Conservation (phyloP, 2,113 vertebrate species). For the Neodon shergylaensis region DNA sequence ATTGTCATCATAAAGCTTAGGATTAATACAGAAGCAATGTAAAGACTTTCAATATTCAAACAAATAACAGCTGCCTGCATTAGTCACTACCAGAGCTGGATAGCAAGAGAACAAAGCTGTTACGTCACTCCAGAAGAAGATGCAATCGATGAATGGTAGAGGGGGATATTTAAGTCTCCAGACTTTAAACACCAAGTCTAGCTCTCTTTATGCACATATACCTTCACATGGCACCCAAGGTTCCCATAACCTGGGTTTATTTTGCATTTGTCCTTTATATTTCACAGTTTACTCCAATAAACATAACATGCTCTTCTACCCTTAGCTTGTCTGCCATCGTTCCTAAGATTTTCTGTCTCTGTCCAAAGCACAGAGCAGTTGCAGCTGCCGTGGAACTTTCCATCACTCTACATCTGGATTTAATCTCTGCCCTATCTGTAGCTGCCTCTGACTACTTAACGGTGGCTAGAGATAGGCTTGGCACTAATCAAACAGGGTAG, state of each 20-base stretch:
- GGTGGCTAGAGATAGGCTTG: conserved; percentile 28
- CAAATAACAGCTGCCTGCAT: not conserved
- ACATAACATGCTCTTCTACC: not conserved
- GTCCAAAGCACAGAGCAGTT: not conserved
- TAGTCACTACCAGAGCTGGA: not conserved
- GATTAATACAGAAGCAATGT: conserved; percentile 22
- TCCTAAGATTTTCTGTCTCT: conserved; percentile 18
- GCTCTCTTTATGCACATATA: not conserved
- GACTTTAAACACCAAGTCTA: not conserved
- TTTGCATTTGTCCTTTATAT: conserved; percentile 14
- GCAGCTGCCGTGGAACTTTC: not conserved
- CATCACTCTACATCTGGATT: not conserved
- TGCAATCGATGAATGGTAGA: not conserved
- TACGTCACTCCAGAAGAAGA: not conserved
- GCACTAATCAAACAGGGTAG: not conserved
- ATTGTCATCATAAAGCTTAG: conserved; percentile 5
- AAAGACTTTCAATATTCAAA: conserved; percentile 26
- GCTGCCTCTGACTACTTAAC: conserved; percentile 7
- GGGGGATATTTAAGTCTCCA: not conserved
- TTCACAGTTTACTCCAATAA: not conserved
- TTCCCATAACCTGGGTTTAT: not conserved
- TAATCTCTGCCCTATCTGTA: not conserved
- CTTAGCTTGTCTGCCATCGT: not conserved
- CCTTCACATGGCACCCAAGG: not conserved
- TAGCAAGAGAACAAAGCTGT: conserved; percentile 35